phyloP scores from a whole-genome alignment of 2,888 invertebrate genomes.

The Drosophila cracens region DNA sequence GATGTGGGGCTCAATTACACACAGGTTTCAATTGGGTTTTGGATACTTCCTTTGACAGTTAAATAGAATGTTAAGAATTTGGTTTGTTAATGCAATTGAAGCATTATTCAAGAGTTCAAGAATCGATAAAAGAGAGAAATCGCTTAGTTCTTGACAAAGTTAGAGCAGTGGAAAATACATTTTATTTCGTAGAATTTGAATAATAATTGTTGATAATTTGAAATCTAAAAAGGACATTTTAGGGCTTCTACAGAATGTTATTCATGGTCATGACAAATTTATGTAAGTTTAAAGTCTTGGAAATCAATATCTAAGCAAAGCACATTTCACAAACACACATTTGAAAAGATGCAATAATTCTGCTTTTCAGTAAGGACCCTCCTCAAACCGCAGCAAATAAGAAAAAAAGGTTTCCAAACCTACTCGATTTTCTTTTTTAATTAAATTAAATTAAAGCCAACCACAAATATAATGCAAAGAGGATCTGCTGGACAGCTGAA shows the following conservation, averaged over 20 bases:
- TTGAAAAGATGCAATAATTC: neutral
- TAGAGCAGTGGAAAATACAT: neutral
- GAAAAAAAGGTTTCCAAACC: neutral
- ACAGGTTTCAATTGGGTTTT: constrained; percentile 6
- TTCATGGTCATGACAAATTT: neutral
- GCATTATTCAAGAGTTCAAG: neutral
- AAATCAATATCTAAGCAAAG: neutral
- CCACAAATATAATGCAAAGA: neutral
- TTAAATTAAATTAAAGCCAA: neutral
- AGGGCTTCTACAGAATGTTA: neutral
- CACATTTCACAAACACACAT: neutral
- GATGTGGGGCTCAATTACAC: constrained; percentile 9
- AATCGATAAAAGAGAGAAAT: neutral
- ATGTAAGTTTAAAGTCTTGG: neutral
- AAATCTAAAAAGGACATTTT: neutral
- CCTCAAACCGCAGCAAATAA: neutral
- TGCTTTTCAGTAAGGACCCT: neutral
- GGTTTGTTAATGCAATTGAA: too few species aligned
- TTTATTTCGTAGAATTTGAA: neutral
- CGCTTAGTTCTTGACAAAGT: neutral
- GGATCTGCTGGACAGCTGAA: constrained; percentile 11
- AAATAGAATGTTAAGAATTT: too few species aligned
- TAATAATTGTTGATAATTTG: neutral
- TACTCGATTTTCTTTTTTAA: neutral
- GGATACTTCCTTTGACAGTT: neutral